Evolutionary conservation across 2,113 vertebrate genomes (phyloP).

Genomic region (Forbesichthys agassizii): DNA sequence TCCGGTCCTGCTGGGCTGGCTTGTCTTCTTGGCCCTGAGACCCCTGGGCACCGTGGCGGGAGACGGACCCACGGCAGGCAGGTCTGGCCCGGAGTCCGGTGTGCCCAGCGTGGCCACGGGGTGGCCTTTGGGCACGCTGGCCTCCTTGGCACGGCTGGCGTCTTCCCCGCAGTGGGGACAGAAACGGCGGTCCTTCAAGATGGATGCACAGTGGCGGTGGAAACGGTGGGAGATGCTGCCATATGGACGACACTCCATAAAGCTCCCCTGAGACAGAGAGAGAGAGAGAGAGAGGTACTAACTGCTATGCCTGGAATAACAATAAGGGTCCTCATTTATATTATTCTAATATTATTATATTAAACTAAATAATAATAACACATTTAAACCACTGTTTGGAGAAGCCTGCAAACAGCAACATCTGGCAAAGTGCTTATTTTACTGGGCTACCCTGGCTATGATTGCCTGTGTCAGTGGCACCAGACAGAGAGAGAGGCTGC

Average conservation of each 20-base stretch:
- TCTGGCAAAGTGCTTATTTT: no score
- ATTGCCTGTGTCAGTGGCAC: no score
- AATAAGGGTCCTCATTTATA: no score
- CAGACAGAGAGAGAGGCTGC: no score
- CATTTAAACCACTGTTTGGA: no score
- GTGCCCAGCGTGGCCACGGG: conserved; percentile 75
- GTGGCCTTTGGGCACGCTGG: conserved; percentile 83
- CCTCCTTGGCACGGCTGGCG: conserved; percentile 86
- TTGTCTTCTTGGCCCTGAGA: conserved; percentile 66
- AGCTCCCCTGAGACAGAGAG: conserved; percentile 82
- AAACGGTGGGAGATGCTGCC: conserved; percentile 95
- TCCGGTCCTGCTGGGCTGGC: conserved; percentile 43
- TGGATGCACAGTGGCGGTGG: conserved; percentile 89
- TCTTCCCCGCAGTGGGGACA: conserved; percentile 98
- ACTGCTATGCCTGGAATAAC: neutral
- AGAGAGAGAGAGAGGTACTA: neutral
- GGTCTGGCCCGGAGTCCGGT: conserved; percentile 47
- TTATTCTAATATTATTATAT: no score
- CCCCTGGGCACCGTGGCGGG: conserved; percentile 45
- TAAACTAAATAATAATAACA: no score
- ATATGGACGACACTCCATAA: conserved; percentile 96
- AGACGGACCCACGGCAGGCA: conserved; percentile 63
- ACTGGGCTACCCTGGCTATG: no score
- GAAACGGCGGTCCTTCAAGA: conserved; percentile 85
- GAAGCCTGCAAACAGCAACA: no score